These are phyloP conservation scores for Eulacestoma nigropectus DNA, from an alignment of 2,113 vertebrate species.

Conservation along the genomic window DNA sequence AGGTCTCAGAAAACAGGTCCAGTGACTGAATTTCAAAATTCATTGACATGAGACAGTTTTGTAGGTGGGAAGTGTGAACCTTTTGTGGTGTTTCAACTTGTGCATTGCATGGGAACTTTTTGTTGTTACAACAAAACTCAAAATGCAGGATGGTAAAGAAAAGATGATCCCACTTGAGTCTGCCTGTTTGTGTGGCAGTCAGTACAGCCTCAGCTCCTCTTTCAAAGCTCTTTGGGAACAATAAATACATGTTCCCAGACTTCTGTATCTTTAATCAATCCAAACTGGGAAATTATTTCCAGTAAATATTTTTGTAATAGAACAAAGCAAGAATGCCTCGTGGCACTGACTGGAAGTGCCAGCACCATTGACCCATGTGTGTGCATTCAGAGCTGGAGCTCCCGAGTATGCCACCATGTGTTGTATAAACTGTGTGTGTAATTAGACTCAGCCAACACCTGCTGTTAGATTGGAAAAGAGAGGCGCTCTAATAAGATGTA, in stretches of 20 bases:
- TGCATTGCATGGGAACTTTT: rapidly evolving
- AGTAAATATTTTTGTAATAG: neutral
- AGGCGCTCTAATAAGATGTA: neutral
- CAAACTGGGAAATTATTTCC: neutral
- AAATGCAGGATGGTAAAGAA: neutral
- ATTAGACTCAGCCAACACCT: neutral
- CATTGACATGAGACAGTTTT: neutral
- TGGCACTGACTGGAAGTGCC: neutral
- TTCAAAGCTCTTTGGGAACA: neutral
- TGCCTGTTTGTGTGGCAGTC: neutral
- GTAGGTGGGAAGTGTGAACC: neutral
- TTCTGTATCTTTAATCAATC: neutral
- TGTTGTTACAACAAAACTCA: neutral
- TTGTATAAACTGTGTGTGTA: neutral
- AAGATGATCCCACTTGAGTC: neutral
- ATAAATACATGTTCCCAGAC: neutral
- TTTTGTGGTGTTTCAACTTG: neutral
- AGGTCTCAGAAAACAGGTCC: neutral
- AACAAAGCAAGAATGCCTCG: neutral
- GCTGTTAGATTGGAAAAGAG: neutral
- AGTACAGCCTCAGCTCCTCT: neutral
- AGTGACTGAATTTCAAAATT: neutral
- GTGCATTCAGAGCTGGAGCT: neutral
- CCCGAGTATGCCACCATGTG: neutral
- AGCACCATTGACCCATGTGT: neutral